Percentiles rank a stretch among this genome's conserved stretches.
Evolutionary conservation across 1,140 invertebrate species (phyloP).

Genomic region (Drosophila auraria): DNA sequence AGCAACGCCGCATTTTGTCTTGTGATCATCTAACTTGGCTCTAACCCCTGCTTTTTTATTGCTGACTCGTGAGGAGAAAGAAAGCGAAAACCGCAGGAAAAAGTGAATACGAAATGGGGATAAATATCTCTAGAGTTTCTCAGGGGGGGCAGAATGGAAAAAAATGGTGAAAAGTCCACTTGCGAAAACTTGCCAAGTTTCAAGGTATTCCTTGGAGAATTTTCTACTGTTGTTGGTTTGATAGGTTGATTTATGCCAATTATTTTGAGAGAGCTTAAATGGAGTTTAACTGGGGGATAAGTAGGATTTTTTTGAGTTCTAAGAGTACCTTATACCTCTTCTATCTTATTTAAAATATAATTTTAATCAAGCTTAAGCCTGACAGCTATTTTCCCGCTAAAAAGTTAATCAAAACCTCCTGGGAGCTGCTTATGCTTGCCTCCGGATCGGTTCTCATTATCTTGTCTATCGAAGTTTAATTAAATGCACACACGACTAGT

Average conservation of each 20-base stretch:
- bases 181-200: conserved; percentile 28
- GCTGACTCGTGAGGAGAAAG: conserved; percentile 7
- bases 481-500: conserved; percentile 26
- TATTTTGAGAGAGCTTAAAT: background rate
- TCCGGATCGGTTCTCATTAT: conserved; percentile 8
- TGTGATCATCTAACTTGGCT: conserved; percentile 63
- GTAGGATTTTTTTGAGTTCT: no score
- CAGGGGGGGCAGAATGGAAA: background rate
- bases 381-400: background rate
- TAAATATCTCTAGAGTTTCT: conserved; percentile 14
- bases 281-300: background rate
- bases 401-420: background rate
- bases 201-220: conserved; percentile 15
- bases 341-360: no score
- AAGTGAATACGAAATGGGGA: conserved; percentile 18
- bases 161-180: conserved; percentile 1
- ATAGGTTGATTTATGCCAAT: conserved; percentile 18
- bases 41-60: conserved; percentile 19
- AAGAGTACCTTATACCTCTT: no score
- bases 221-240: background rate
- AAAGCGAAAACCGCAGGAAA: conserved; percentile 25
- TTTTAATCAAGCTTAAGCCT: background rate
- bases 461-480: conserved; percentile 15
- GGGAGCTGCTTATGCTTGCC: background rate
- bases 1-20: conserved; percentile 63